Evolutionary conservation across 2,113 vertebrate species (phyloP), one percentile per base, ranked within the genome.

Genomic region (Clinocottus analis): DNA sequence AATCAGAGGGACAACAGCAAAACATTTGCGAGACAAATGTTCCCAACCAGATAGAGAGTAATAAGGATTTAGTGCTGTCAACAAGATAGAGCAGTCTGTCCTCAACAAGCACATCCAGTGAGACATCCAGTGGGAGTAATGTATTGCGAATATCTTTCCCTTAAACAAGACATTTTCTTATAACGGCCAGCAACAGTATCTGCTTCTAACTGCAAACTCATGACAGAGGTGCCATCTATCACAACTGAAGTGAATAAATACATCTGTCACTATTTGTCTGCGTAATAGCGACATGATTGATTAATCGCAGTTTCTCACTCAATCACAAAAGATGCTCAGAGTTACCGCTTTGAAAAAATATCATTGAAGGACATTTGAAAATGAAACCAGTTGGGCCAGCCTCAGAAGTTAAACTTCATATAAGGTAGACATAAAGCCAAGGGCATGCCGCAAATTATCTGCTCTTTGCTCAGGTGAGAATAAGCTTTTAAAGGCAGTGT

Each of bases 231-330:
- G 73, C 31, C 47, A 85, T 89, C 70, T 12, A 84, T 89, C 80
- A 87, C 51, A 70, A 72, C n/a, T 77, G 87, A 71, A 65, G 35
- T 31, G 41, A 74, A 88, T 74, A 77, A 82, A 80, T 77, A 89
- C 80, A 84, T 78, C 84, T 63, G 78, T 84, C 73, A 59, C 64
- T 60, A 35, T 69, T 78, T 81, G 66, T 86, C 58, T 83, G 64
- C 37, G 69, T 35, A 76, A 39, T 14, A 58, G 39, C 69, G n/a
- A 29, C 11, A 59, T 9, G 27, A 76, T 59, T 64, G 65, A 73
- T 89, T 69, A 41, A 81, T 84, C 85, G 82, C 35, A 67, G 58
- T 49, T 47, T 17, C n/a, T 75, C 11, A 2, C 58, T 39, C 16
- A 31, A 49, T 55, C 74, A 55, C 53, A 62, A 58, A 23, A 43